phyloP scores from a whole-genome alignment of 2,888 invertebrate genomes.

The Alviniconcha strummeri region DNA sequence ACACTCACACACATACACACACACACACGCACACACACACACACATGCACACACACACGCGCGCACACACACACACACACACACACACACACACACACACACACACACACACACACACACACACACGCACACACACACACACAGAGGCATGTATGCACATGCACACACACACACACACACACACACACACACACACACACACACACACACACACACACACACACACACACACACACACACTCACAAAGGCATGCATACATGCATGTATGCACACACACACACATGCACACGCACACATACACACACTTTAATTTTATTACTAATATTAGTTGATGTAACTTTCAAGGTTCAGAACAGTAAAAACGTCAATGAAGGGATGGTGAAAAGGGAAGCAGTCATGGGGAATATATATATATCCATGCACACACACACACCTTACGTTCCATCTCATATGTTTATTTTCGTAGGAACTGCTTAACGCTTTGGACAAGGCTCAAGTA shows the following conservation, averaged over 20 bases:
- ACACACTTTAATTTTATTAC: background rate
- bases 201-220: background rate
- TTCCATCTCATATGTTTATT: no score
- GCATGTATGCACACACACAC: background rate
- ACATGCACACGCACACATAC: background rate
- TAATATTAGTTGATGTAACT: no score
- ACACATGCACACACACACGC: conserved; percentile 5
- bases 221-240: conserved; percentile 1
- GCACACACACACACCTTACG: no score
- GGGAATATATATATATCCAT: no score
- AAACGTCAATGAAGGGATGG: no score
- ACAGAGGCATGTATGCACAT: background rate
- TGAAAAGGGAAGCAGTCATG: no score
- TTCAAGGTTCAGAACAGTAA: no score
- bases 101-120: background rate
- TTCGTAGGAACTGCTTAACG: no score
- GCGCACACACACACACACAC: background rate
- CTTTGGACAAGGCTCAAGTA: no score
- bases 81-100: conserved; percentile 6
- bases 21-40: background rate
- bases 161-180: background rate
- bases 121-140: conserved; percentile 2
- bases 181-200: conserved; percentile 6
- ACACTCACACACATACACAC: background rate
- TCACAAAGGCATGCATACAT: no score